A percentile compares a stretch with the other conserved stretches of the same genome.
Evolutionary conservation across 2,888 invertebrate species (phyloP).

Genomic region (Crossocerus cetratus): DNA sequence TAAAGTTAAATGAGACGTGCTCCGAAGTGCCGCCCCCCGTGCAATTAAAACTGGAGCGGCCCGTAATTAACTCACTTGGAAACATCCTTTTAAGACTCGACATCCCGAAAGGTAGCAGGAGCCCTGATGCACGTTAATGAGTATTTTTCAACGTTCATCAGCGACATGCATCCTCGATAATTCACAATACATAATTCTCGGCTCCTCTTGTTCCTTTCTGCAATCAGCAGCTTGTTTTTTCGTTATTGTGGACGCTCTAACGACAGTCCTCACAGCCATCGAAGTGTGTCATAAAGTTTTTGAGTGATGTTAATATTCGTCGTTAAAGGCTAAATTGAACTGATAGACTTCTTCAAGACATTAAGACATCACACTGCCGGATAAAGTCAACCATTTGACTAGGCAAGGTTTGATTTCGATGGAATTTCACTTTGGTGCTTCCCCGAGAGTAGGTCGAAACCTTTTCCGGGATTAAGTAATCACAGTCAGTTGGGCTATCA

Average conservation of each 20-base stretch:
- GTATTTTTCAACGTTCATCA: slow-evolving; percentile 6
- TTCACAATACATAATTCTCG: slow-evolving; percentile 8
- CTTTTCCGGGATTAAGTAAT: background rate
- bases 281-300: too few relatives aligned
- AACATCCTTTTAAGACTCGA: background rate
- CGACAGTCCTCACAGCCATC: too few relatives aligned
- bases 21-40: background rate
- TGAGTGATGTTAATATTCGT: too few relatives aligned
- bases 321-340: too few relatives aligned
- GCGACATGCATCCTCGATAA: slow-evolving; percentile 5
- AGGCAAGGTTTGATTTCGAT: too few relatives aligned
- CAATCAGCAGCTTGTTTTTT: background rate
- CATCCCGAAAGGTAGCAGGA: background rate
- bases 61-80: background rate
- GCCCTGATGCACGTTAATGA: background rate
- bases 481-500: background rate
- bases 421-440: too few relatives aligned
- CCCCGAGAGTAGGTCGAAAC: too few relatives aligned
- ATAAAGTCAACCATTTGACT: too few relatives aligned
- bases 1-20: background rate
- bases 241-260: too few relatives aligned
- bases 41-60: slow-evolving; percentile 1
- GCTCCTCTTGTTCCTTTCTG: slow-evolving; percentile 17
- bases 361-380: too few relatives aligned
- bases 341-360: too few relatives aligned